These are phyloP conservation scores for Phymastichus coffea DNA, from an alignment of 1,140 invertebrate genomes.

Conservation along the genomic window DNA sequence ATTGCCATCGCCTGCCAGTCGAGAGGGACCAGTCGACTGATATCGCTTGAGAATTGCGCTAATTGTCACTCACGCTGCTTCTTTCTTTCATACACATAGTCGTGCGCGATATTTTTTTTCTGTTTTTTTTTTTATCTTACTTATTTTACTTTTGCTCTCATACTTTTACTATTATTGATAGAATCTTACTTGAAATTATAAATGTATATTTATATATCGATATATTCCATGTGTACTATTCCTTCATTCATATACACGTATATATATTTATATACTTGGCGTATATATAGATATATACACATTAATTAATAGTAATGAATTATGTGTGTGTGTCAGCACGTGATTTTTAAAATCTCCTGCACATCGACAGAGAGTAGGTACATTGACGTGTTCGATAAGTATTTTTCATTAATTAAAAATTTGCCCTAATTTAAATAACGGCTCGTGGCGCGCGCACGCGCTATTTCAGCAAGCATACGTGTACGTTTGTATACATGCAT, in stretches of 20 bases:
- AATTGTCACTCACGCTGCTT: too few species aligned
- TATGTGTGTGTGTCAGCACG: constrained; percentile 25
- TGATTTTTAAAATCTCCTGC: constrained; percentile 19
- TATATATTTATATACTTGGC: constrained; percentile 6
- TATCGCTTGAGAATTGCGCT: too few species aligned
- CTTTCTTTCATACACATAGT: too few species aligned
- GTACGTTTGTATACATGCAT: too few species aligned
- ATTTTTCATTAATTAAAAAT: constrained; percentile 17
- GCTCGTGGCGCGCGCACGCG: too few species aligned
- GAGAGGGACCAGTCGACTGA: too few species aligned
- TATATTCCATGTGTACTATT: constrained; percentile 13
- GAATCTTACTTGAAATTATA: constrained; percentile 26
- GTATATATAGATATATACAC: constrained; percentile 11
- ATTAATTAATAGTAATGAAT: constrained; percentile 20
- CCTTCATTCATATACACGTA: too few species aligned
- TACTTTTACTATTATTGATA: constrained; percentile 17
- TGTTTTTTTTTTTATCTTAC: constrained; percentile 8
- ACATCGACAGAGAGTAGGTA: constrained; percentile 20
- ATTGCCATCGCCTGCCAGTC: too few species aligned
- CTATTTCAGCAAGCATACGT: too few species aligned
- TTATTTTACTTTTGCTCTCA: constrained; percentile 17
- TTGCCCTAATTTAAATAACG: not conserved
- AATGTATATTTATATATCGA: constrained; percentile 27
- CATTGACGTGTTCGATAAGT: constrained; percentile 26
- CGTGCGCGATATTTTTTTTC: not conserved